Evolutionary conservation across 2,888 invertebrate genomes (phyloP), one percentile per base, ranked within the genome.

Genomic region (Caenorhabditis becei): DNA sequence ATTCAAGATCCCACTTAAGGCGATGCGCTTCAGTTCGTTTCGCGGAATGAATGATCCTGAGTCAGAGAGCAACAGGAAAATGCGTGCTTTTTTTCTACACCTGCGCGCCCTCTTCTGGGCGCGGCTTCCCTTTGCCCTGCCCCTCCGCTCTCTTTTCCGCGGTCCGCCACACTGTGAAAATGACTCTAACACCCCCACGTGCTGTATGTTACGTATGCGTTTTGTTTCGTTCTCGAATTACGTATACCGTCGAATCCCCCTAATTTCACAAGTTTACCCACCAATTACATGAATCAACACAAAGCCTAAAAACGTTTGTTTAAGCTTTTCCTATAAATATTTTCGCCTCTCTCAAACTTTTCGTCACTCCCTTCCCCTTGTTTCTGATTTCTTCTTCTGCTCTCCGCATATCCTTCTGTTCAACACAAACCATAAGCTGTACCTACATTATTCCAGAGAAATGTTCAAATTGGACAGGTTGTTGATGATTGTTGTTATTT

Each of bases 391-490:
- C 41, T 11, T 14, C 2, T 14, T 41, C 41, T 41, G 14, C 14
- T 41, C 41, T 41, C 44, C n/a, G 41, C 67, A 56, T 32, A 41
- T 20, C 44, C 67, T 61, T 61, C 37, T 37, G 24, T 28, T 7
- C 26, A 41, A 8, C 65, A 18, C 35, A 14, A n/a, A 28, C 24
- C 28, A n/a, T n/a, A n/a, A n/a, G n/a, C n/a, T n/a, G n/a, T n/a
- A n/a, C n/a, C 14, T 14, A 14, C 3, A n/a, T n/a, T n/a, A 56
- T 72, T 72, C 26, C 56, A 74, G 65, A 66, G 11, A 4, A 41
- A 66, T 66, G 66, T 53, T 66, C 53, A 61, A 66, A 23, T 66
- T 66, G 66, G 49, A 59, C 41, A 66, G 66, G 56, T 41, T 72
- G 56, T 26, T 63, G 20, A 8, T 16, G n/a, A 23, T 72, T 23